Percentiles rank a stretch among this genome's conserved stretches.
phyloP scores from a whole-genome alignment of 2,888 invertebrate genomes.

The Himalopsyche tibetana region DNA sequence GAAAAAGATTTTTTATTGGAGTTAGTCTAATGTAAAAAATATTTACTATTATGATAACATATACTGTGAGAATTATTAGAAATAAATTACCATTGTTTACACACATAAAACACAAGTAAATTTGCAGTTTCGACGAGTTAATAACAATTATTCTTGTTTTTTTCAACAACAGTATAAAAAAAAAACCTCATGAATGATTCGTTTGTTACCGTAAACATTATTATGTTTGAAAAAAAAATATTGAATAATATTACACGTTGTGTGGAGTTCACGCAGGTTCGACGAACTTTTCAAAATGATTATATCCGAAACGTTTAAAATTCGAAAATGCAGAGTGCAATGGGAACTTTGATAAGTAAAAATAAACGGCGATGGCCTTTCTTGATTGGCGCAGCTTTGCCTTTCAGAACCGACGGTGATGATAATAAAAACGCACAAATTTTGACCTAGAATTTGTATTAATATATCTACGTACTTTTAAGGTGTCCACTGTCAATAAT shows the following conservation, averaged over 20 bases:
- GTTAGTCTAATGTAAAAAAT: no score
- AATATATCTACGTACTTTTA: neutral
- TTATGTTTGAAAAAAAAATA: neutral
- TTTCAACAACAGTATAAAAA: neutral
- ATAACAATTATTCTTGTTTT: neutral
- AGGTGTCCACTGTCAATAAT: neutral
- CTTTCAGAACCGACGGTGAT: neutral
- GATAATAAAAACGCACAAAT: neutral
- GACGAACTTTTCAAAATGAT: conserved; percentile 11
- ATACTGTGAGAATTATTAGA: neutral
- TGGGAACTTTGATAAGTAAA: conserved; percentile 26
- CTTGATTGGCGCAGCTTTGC: neutral
- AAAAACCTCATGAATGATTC: conserved; percentile 1
- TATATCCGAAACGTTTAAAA: conserved; percentile 21
- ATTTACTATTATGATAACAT: no score
- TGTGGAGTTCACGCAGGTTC: neutral
- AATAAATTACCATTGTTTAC: neutral
- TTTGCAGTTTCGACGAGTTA: neutral
- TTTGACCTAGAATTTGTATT: neutral
- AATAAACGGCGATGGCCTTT: neutral
- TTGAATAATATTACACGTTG: conserved; percentile 21
- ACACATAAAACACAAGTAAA: neutral
- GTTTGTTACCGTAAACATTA: conserved; percentile 31
- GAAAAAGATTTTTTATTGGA: no score
- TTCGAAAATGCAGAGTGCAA: conserved; percentile 4